A percentile compares a stretch with the other conserved stretches of the same genome.
These are phyloP conservation scores for Clanis bilineata DNA, from an alignment of 2,888 invertebrate species.

Conservation along the genomic window DNA sequence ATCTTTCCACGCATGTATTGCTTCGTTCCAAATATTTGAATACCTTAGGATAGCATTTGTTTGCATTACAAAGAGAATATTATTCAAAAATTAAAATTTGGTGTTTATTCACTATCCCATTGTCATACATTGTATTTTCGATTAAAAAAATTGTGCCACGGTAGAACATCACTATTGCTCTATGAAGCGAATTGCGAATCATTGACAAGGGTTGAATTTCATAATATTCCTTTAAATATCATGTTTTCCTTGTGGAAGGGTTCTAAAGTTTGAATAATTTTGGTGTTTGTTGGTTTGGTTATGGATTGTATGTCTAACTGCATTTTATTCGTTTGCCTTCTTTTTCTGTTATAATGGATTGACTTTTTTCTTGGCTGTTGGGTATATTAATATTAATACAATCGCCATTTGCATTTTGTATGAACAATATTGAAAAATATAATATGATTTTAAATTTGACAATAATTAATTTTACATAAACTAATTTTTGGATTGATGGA, in stretches of 20 bases:
- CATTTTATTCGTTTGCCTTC: not conserved
- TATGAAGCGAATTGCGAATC: too few relatives aligned
- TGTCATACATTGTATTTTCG: not conserved
- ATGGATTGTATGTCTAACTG: constrained; percentile 12
- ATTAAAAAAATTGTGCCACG: too few relatives aligned
- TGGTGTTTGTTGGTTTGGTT: constrained; percentile 10
- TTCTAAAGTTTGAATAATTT: not conserved
- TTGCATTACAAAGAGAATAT: too few relatives aligned
- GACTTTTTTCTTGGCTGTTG: constrained; percentile 4
- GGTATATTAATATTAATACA: not conserved
- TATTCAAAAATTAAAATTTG: too few relatives aligned
- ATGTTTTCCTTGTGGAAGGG: not conserved
- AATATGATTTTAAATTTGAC: too few relatives aligned
- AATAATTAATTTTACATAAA: not conserved
- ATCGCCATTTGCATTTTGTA: not conserved
- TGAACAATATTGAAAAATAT: too few relatives aligned
- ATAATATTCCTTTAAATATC: too few relatives aligned
- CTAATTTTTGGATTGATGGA: too few relatives aligned
- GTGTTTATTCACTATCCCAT: too few relatives aligned
- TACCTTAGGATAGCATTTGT: too few relatives aligned
- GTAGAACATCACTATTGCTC: not conserved
- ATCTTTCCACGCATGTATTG: not conserved
- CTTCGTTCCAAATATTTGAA: not conserved
- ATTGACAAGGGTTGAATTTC: too few relatives aligned
- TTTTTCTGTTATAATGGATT: not conserved